phyloP scores from a whole-genome alignment of 2,797 vertebrate genomes.

The Halcyon badia region DNA sequence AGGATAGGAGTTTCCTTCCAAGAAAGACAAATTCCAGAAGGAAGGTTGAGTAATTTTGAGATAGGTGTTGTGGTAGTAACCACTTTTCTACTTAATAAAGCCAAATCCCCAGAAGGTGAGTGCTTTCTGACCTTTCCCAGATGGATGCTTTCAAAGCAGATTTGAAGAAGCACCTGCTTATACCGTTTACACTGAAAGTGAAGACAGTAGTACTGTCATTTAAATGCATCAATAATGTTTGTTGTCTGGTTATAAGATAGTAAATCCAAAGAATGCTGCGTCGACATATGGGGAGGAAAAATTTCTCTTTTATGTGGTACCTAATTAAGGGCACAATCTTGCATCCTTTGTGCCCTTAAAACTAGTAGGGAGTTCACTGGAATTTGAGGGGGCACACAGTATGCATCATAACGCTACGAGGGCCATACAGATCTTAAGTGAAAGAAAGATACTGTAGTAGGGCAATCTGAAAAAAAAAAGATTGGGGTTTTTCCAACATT shows the following conservation, averaged over 20 bases:
- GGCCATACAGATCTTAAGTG: not conserved
- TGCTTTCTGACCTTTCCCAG: conserved; percentile 30
- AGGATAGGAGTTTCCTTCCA: not conserved
- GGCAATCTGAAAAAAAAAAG: conserved; percentile 39
- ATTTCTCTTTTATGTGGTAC: not conserved
- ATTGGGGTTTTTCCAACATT: not conserved
- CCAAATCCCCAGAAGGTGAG: not conserved
- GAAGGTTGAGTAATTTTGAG: conserved; percentile 15
- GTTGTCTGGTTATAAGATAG: conserved; percentile 19
- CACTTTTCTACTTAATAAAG: conserved; percentile 2
- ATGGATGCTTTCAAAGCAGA: not conserved
- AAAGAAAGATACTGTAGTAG: conserved; percentile 12
- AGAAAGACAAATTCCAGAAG: conserved; percentile 27
- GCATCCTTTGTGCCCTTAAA: conserved; percentile 14
- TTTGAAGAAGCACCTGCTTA: conserved; percentile 46
- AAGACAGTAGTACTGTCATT: conserved; percentile 12
- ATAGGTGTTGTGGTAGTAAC: not conserved
- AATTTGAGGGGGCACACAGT: not conserved
- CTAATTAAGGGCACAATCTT: conserved; percentile 31
- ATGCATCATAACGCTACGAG: not conserved
- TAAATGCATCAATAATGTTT: conserved; percentile 35
- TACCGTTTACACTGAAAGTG: conserved; percentile 2
- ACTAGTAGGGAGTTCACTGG: not conserved
- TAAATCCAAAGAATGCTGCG: conserved; percentile 29
- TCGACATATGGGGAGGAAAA: conserved; percentile 3